Base-by-base conservation (phyloP, 1,140 invertebrate genomes). In the Zeugodacus cucurbitae region DNA sequence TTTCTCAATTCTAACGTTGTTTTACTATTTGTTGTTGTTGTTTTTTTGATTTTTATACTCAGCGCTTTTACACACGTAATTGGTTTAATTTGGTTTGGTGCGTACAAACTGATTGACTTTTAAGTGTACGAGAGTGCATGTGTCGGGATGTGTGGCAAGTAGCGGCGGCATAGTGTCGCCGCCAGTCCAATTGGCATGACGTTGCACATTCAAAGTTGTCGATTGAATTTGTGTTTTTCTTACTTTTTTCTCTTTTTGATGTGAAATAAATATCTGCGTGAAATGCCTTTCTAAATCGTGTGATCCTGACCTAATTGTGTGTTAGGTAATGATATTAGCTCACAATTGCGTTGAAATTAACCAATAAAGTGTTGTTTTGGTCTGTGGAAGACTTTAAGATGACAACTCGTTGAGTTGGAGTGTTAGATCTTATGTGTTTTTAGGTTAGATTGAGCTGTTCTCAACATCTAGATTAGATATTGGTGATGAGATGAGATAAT, bases 41-140 rank as follows among this genome's bases (percentile, higher is more conserved):
- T 62, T 62, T 62, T 62, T 3, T 54, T 54, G 14, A 11, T 20
- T 26, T 62, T 62, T 62, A 26, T 62, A 26, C 58, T 10, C n/a
- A 11, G 22, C 74, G 74, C 74, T 82, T 82, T 82, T 82, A 26
- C 74, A 29, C 74, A 82, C 74, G 74, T 82, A 82, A 82, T 82
- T 82, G 74, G 74, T 54, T 82, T 82, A 82, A 82, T 82, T 82
- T 82, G 74, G 44, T 37, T 82, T 82, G 10, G 41, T 82, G 74
- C 74, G 74, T 82, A 82, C 74, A 54, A 82, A 82, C 20, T 82
- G 74, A 82, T 82, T 82, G 74, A 82, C 37, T 48, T 82, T 62
- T 62, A 26, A 62, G 7, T 41, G 11, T 26, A 48, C 74, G 20
- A 6, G 5, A 7, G 26, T 22, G 58, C 22, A 82, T 34, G 34